Evolutionary conservation across 1,140 invertebrate genomes (phyloP).

Genomic region (Drosophila neocordata): DNA sequence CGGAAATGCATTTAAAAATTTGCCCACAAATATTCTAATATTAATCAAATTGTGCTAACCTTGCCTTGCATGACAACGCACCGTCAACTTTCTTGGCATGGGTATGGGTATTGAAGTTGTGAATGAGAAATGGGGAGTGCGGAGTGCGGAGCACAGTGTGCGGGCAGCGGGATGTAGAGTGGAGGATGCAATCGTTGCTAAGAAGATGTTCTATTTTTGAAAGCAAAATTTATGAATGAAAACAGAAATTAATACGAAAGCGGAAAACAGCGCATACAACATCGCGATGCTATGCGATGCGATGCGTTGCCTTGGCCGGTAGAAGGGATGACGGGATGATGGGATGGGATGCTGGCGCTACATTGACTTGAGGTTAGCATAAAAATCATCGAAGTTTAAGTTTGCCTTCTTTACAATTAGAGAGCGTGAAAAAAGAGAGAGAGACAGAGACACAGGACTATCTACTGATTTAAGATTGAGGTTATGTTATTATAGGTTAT

Average conservation of each 20-base stretch:
- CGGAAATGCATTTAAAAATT: slow-evolving; percentile 58
- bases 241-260: slow-evolving; percentile 42
- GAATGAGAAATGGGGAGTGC: background rate
- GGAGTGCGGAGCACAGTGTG: background rate
- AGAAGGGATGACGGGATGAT: background rate
- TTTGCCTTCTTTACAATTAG: background rate
- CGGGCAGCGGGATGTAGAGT: background rate
- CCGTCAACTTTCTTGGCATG: slow-evolving; percentile 26
- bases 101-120: slow-evolving; percentile 15
- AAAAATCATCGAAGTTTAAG: background rate
- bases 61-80: slow-evolving; percentile 42
- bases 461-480: background rate
- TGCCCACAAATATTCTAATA: slow-evolving; percentile 50
- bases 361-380: slow-evolving; percentile 7
- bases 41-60: slow-evolving; percentile 63
- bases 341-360: slow-evolving; percentile 4
- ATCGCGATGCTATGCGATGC: slow-evolving; percentile 6
- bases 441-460: background rate
- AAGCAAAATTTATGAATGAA: slow-evolving; percentile 65
- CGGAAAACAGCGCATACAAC: slow-evolving; percentile 16
- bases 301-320: background rate
- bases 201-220: slow-evolving; percentile 53
- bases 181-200: slow-evolving; percentile 15
- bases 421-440: background rate
- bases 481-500: too few relatives aligned